phyloP scores from a whole-genome alignment of 2,888 invertebrate genomes.

The Campoletis raptor region DNA sequence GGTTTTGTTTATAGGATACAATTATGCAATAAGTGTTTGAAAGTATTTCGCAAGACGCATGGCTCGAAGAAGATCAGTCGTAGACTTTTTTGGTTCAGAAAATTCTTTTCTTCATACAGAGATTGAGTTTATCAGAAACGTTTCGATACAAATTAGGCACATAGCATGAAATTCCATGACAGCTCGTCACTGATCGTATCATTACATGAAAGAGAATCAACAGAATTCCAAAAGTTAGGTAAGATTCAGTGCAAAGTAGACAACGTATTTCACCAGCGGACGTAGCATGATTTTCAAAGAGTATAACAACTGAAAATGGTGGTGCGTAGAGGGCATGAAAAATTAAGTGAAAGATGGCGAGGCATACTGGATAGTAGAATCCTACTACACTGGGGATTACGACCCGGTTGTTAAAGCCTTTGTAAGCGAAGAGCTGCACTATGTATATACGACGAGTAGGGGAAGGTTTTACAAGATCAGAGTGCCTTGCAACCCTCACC shows the following conservation, averaged over 20 bases:
- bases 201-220: background rate
- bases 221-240: background rate
- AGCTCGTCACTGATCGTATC: background rate
- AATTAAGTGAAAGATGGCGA: background rate
- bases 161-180: background rate
- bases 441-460: slow-evolving; percentile 2
- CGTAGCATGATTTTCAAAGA: background rate
- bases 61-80: too few relatives aligned
- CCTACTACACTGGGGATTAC: background rate
- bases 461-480: slow-evolving; percentile 21
- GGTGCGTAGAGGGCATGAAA: background rate
- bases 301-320: background rate
- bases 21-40: background rate
- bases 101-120: background rate
- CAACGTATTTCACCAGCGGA: background rate
- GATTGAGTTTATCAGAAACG: background rate
- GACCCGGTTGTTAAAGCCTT: slow-evolving; percentile 3
- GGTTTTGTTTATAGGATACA: background rate
- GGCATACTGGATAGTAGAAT: slow-evolving; percentile 1
- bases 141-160: too few relatives aligned
- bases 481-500: slow-evolving; percentile 34
- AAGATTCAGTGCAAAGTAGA: background rate
- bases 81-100: too few relatives aligned
- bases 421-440: slow-evolving; percentile 16
- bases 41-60: too few relatives aligned